A percentile compares a stretch with the other conserved stretches of the same genome.
These are phyloP conservation scores for Leucozona laternaria DNA, from an alignment of 2,888 invertebrate genomes.

Conservation along the genomic window DNA sequence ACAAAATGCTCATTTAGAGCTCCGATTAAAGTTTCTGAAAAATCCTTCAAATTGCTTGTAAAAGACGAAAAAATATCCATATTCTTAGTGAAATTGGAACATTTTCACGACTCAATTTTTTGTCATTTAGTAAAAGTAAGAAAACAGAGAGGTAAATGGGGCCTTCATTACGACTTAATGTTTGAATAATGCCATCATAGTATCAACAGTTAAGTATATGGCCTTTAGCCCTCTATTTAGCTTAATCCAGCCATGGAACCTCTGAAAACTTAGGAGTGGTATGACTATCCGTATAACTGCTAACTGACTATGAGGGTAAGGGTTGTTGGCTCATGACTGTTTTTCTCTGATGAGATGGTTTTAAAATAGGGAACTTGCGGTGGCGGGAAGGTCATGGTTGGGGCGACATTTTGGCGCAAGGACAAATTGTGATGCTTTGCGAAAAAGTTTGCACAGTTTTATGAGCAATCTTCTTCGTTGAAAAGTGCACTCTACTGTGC, in stretches of 20 bases:
- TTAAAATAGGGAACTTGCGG: constrained; percentile 7
- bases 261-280: background rate
- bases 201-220: too few species aligned
- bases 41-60: too few species aligned
- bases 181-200: too few species aligned
- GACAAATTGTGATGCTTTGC: constrained; percentile 59
- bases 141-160: too few species aligned
- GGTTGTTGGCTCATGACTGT: constrained; percentile 27
- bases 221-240: background rate
- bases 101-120: too few species aligned
- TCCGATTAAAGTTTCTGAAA: too few species aligned
- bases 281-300: background rate
- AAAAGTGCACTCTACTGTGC: constrained; percentile 58
- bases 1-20: too few species aligned
- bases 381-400: constrained; percentile 62
- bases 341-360: constrained; percentile 6
- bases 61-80: too few species aligned
- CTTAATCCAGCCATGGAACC: background rate
- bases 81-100: too few species aligned
- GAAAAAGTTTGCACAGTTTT: constrained; percentile 66
- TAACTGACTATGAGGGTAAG: constrained; percentile 24
- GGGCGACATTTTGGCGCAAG: constrained; percentile 74
- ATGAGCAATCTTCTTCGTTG: constrained; percentile 64
- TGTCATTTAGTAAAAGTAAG: too few species aligned
- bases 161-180: too few species aligned